A percentile compares a stretch with the other conserved stretches of the same genome.
These are phyloP conservation scores for Grallaria varia DNA, from an alignment of 2,113 vertebrate species.

Conservation along the genomic window DNA sequence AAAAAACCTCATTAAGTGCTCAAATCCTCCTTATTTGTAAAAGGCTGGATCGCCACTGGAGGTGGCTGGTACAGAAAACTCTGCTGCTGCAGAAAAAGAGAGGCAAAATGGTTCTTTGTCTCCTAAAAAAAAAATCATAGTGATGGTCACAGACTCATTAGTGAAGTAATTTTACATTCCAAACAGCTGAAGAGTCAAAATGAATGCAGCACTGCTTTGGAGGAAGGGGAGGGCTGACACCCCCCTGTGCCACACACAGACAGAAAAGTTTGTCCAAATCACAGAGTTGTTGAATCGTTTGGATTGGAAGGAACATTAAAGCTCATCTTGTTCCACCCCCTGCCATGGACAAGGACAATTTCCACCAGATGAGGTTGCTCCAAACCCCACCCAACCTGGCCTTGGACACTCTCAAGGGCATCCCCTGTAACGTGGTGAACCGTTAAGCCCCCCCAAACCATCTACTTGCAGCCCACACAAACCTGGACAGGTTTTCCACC, in stretches of 20 bases:
- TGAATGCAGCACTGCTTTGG: not conserved
- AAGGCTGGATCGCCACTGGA: not conserved
- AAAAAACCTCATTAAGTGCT: not conserved
- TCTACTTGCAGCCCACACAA: rapidly evolving
- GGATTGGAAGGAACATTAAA: not conserved
- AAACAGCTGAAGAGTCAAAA: not conserved
- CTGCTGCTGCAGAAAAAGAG: not conserved
- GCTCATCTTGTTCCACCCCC: not conserved
- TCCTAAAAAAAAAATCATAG: not conserved
- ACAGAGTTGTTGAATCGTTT: not conserved
- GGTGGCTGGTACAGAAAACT: not conserved
- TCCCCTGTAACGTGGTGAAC: not conserved
- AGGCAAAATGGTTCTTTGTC: not conserved
- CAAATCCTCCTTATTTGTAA: not conserved
- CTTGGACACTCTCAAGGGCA: not conserved
- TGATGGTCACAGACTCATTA: not conserved
- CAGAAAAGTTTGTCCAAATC: not conserved
- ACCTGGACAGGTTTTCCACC: too few species aligned
- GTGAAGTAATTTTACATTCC: not conserved
- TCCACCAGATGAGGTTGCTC: not conserved
- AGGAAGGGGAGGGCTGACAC: not conserved
- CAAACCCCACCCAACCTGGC: not conserved
- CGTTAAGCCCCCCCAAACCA: not conserved
- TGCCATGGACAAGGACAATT: not conserved
- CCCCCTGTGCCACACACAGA: not conserved